A percentile compares a stretch with the other conserved stretches of the same genome.
Evolutionary conservation across 2,888 invertebrate genomes (phyloP).

Genomic region (Melieria omissa): DNA sequence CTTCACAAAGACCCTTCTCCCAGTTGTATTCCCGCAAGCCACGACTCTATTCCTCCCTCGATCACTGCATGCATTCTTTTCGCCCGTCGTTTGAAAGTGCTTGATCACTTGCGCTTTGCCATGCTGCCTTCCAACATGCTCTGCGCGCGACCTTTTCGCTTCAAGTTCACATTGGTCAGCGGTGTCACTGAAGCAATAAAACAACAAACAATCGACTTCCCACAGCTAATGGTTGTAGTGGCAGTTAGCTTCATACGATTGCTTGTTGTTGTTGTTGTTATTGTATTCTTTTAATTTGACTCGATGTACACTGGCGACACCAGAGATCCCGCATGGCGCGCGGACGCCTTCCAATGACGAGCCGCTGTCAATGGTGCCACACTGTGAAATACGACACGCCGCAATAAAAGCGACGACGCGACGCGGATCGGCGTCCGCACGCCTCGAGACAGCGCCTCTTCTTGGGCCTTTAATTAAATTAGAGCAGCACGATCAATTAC

Average conservation of each 20-base stretch:
- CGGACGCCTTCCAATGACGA: no score
- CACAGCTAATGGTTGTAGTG: not conserved
- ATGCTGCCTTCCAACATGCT: not conserved
- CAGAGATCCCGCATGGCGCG: no score
- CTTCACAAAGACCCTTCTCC: no score
- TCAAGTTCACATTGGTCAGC: constrained; percentile 10
- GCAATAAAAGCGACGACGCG: no score
- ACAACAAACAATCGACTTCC: not conserved
- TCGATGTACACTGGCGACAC: no score
- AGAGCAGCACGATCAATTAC: constrained; percentile 43
- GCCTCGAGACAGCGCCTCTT: no score
- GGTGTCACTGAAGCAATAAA: constrained; percentile 15
- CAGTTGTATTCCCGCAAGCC: no score
- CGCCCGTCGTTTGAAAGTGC: not conserved
- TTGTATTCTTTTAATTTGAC: not conserved
- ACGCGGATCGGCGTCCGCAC: no score
- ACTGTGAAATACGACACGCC: no score
- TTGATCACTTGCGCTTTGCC: not conserved
- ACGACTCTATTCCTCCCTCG: no score
- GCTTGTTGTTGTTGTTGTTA: not conserved
- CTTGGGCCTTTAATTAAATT: constrained; percentile 33
- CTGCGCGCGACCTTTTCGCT: constrained; percentile 8
- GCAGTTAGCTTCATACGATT: not conserved
- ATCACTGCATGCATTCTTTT: no score
- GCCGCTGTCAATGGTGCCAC: no score